Conservation (phyloP, 2,113 vertebrate genomes). For the Leptobrachium ailaonicum region DNA sequence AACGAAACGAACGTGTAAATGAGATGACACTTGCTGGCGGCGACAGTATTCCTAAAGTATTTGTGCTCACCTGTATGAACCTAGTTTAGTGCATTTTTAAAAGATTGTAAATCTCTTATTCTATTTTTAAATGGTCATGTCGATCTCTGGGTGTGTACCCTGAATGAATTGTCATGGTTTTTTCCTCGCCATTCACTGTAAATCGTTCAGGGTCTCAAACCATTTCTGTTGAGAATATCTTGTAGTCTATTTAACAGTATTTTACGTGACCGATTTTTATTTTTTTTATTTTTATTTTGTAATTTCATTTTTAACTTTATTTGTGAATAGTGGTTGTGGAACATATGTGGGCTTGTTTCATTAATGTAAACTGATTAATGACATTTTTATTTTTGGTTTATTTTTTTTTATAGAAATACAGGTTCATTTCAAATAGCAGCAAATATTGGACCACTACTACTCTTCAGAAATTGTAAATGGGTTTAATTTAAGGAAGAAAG, state of each 20-base stretch:
- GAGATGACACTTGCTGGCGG: conserved; percentile 68
- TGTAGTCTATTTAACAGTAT: conserved; percentile 95
- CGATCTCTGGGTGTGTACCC: conserved; percentile 75
- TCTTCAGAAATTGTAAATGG: conserved; percentile 78
- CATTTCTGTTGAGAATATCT: conserved; percentile 82
- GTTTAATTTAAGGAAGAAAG: conserved; percentile 69
- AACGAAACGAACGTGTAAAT: neutral
- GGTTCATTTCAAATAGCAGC: conserved; percentile 70
- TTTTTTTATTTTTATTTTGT: conserved; percentile 69
- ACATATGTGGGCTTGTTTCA: conserved; percentile 81
- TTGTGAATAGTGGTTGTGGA: conserved; percentile 92
- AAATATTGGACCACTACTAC: conserved; percentile 82
- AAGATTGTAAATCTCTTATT: conserved; percentile 75
- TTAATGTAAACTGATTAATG: conserved; percentile 74
- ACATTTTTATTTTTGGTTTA: conserved; percentile 57
- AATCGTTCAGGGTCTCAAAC: conserved; percentile 78
- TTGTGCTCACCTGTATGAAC: conserved; percentile 74
- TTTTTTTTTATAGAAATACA: conserved; percentile 69
- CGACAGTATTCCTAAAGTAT: conserved; percentile 72
- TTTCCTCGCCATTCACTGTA: conserved; percentile 75
- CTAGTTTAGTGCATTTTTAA: conserved; percentile 80
- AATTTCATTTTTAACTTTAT: conserved; percentile 88
- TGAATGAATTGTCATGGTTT: conserved; percentile 72
- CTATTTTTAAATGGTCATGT: conserved; percentile 79
- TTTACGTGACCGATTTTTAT: conserved; percentile 71